phyloP scores from a whole-genome alignment of 2,888 invertebrate genomes.

The Philereme vetulata region DNA sequence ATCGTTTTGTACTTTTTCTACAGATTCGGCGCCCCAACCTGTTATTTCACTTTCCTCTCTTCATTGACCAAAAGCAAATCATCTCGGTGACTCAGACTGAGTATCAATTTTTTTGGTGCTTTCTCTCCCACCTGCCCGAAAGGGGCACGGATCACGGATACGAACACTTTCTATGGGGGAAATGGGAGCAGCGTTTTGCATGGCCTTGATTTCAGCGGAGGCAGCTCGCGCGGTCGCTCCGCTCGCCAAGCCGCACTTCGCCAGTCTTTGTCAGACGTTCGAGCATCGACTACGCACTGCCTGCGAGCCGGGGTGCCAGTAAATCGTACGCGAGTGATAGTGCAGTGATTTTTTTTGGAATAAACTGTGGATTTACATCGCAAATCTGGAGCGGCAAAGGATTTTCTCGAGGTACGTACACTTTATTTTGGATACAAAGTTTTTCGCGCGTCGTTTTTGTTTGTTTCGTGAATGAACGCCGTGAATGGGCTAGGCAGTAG shows the following conservation, averaged over 20 bases:
- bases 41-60: conserved; percentile 72
- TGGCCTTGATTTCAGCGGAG: conserved; percentile 74
- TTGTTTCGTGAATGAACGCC: conserved; percentile 53
- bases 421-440: conserved; percentile 6
- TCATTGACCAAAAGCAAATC: conserved; percentile 56
- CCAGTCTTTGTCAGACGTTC: conserved; percentile 59
- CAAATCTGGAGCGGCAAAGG: conserved; percentile 73
- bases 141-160: conserved; percentile 79
- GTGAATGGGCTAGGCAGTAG: conserved; percentile 36
- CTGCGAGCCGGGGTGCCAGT: conserved; percentile 28
- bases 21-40: conserved; percentile 66
- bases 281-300: conserved; percentile 41
- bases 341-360: conserved; percentile 49
- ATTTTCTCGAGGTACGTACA: conserved; percentile 62
- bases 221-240: conserved; percentile 46
- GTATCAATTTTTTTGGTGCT: conserved; percentile 75
- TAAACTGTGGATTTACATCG: conserved; percentile 56
- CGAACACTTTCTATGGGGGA: conserved; percentile 79
- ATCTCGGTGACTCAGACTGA: conserved; percentile 71
- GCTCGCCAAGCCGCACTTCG: conserved; percentile 6
- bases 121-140: conserved; percentile 81
- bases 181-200: conserved; percentile 78
- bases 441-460: conserved; percentile 43
- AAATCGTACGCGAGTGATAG: conserved; percentile 60
- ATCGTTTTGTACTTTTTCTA: conserved; percentile 53